Conservation (phyloP, 2,888 invertebrate genomes). For the Pseudolycoriella hygida region DNA sequence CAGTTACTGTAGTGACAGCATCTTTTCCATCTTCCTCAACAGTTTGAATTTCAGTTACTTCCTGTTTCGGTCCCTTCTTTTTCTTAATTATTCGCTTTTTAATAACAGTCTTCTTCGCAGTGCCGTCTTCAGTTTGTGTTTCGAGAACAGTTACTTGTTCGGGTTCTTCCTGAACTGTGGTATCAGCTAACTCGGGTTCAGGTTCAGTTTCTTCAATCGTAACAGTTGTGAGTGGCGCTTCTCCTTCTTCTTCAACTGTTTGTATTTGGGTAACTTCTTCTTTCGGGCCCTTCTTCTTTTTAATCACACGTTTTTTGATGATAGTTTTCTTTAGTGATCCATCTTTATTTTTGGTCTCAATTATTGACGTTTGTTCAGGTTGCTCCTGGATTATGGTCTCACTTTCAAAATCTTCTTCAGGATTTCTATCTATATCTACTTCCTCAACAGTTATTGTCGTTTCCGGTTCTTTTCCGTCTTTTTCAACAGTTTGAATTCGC, state of each 20-base stretch:
- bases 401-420: slow-evolving; percentile 18
- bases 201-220: slow-evolving; percentile 9
- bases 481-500: slow-evolving; percentile 23
- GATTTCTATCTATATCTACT: slow-evolving; percentile 17
- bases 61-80: slow-evolving; percentile 14
- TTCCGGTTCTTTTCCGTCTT: slow-evolving; percentile 23
- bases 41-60: slow-evolving; percentile 18
- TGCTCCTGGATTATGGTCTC: slow-evolving; percentile 22
- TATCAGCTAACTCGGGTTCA: slow-evolving; percentile 1
- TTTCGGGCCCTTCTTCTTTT: slow-evolving; percentile 27
- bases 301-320: slow-evolving; percentile 22
- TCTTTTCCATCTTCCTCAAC: slow-evolving; percentile 23
- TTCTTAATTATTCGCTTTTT: slow-evolving; percentile 20
- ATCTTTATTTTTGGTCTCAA: slow-evolving; percentile 18
- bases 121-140: slow-evolving; percentile 17
- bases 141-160: slow-evolving; percentile 20
- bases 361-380: slow-evolving; percentile 18
- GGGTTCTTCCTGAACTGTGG: slow-evolving; percentile 11
- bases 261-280: slow-evolving; percentile 30
- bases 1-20: slow-evolving; percentile 19
- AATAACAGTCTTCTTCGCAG: slow-evolving; percentile 16
- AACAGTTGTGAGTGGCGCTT: slow-evolving; percentile 21
- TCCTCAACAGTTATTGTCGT: slow-evolving; percentile 15
- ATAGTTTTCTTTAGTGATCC: slow-evolving; percentile 20
- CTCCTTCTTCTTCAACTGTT: slow-evolving; percentile 25